phyloP scores from a whole-genome alignment of 2,113 vertebrate species.

The Hassar affinis region DNA sequence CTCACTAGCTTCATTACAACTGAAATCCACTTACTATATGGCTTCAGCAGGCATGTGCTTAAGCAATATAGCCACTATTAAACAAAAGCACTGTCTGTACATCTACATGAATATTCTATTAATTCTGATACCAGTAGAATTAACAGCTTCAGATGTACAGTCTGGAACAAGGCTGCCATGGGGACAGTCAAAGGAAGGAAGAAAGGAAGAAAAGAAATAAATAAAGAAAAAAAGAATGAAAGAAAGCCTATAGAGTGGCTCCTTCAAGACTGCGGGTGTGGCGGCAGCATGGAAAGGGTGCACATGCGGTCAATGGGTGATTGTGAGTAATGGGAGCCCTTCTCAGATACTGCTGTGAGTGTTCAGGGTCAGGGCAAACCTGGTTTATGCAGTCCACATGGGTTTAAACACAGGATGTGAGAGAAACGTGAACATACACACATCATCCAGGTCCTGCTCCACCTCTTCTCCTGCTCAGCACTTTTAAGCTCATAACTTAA shows the following conservation, averaged over 20 bases:
- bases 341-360: slow-evolving; percentile 30
- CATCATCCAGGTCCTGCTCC: background rate
- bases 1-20: background rate
- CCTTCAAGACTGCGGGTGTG: slow-evolving; percentile 1
- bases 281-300: slow-evolving; percentile 6
- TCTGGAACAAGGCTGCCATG: background rate
- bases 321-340: slow-evolving; percentile 23
- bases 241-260: background rate
- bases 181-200: background rate
- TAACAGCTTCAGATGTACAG: background rate
- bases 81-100: background rate
- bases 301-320: slow-evolving; percentile 11
- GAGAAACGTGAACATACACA: slow-evolving; percentile 19
- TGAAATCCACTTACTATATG: background rate
- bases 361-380: slow-evolving; percentile 41
- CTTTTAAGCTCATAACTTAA: slow-evolving; percentile 4
- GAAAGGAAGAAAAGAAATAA: background rate
- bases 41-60: background rate
- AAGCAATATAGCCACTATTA: background rate
- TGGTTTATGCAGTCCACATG: slow-evolving; percentile 34
- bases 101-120: background rate
- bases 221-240: background rate
- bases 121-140: background rate
- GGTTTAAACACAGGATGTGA: slow-evolving; percentile 52
- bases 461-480: background rate